These are phyloP conservation scores for Drosophila nebulosa DNA, from an alignment of 1,140 invertebrate species.

Conservation along the genomic window DNA sequence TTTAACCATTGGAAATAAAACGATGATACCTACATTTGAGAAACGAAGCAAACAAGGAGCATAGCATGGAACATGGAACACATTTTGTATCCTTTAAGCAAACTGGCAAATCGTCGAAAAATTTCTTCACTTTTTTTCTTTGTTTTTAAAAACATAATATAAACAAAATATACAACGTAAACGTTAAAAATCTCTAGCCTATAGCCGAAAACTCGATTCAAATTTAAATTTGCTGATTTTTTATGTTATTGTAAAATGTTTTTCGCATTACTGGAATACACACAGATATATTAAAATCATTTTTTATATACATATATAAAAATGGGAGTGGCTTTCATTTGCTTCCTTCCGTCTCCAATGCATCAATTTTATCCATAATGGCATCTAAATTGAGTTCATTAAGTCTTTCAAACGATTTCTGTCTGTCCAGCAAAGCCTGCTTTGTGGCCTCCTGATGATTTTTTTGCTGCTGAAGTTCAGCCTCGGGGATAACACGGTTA, in stretches of 20 bases:
- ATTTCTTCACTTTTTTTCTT: slow-evolving; percentile 26
- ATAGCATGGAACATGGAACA: slow-evolving; percentile 24
- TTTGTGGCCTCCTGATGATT: slow-evolving; percentile 5
- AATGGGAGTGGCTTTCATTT: slow-evolving; percentile 11
- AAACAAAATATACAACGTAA: slow-evolving; percentile 51
- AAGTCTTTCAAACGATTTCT: slow-evolving; percentile 33
- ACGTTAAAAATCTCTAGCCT: slow-evolving; percentile 29
- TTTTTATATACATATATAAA: slow-evolving; percentile 49
- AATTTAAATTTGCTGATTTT: slow-evolving; percentile 53
- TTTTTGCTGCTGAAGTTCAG: slow-evolving; percentile 22
- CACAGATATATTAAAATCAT: slow-evolving; percentile 56
- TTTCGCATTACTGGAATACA: slow-evolving; percentile 71
- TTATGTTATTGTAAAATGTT: slow-evolving; percentile 65
- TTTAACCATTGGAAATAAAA: slow-evolving; percentile 47
- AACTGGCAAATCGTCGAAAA: slow-evolving; percentile 35
- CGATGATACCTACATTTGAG: slow-evolving; percentile 45
- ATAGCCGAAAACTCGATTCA: slow-evolving; percentile 32
- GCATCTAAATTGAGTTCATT: slow-evolving; percentile 60
- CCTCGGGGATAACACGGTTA: slow-evolving; percentile 40
- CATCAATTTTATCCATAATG: slow-evolving; percentile 57
- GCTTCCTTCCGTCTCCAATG: slow-evolving; percentile 23
- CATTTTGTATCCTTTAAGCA: slow-evolving; percentile 65
- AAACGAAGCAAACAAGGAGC: slow-evolving; percentile 22
- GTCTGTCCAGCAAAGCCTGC: slow-evolving; percentile 35
- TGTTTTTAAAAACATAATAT: slow-evolving; percentile 48